Evolutionary conservation across 1,140 invertebrate genomes (phyloP).

Genomic region (Drosophila hydei): DNA sequence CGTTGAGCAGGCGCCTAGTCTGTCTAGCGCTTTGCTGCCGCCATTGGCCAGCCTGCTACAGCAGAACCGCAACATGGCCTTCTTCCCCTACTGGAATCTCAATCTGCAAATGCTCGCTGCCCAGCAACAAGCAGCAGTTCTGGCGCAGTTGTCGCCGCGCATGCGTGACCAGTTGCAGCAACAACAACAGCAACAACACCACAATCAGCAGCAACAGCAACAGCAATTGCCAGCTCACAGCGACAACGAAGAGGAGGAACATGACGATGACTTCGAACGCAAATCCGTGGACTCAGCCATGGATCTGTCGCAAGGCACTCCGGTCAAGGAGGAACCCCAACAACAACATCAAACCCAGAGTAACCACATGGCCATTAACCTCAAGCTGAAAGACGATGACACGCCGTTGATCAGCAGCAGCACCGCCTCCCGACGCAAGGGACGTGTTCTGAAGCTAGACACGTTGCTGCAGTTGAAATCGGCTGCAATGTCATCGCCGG

Average conservation of each 20-base stretch:
- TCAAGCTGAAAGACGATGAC: constrained; percentile 73
- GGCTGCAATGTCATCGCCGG: constrained; percentile 58
- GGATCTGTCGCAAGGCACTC: constrained; percentile 79
- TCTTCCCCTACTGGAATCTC: constrained; percentile 83
- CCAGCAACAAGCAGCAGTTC: constrained; percentile 78
- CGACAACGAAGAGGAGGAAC: constrained; percentile 69
- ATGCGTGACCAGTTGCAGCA: constrained; percentile 71
- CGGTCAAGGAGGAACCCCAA: constrained; percentile 64
- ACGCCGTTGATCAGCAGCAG: constrained; percentile 71
- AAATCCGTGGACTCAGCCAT: constrained; percentile 78
- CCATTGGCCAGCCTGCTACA: constrained; percentile 76
- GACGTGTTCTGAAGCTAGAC: constrained; percentile 74
- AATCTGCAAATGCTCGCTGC: constrained; percentile 84
- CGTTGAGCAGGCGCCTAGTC: constrained; percentile 41
- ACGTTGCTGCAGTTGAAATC: constrained; percentile 65
- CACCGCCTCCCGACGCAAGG: constrained; percentile 69
- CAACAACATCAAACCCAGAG: constrained; percentile 46
- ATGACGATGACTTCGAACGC: constrained; percentile 75
- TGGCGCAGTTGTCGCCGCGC: constrained; percentile 74
- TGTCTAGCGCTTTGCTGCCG: constrained; percentile 62
- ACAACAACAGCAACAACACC: constrained; percentile 60
- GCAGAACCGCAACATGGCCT: constrained; percentile 80
- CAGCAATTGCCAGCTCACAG: constrained; percentile 22
- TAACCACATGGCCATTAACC: constrained; percentile 60
- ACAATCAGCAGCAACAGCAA: constrained; percentile 34